Percentiles rank a stretch among this genome's conserved stretches.
Evolutionary conservation across 2,888 invertebrate species (phyloP).

Genomic region (Escarpia spicata): DNA sequence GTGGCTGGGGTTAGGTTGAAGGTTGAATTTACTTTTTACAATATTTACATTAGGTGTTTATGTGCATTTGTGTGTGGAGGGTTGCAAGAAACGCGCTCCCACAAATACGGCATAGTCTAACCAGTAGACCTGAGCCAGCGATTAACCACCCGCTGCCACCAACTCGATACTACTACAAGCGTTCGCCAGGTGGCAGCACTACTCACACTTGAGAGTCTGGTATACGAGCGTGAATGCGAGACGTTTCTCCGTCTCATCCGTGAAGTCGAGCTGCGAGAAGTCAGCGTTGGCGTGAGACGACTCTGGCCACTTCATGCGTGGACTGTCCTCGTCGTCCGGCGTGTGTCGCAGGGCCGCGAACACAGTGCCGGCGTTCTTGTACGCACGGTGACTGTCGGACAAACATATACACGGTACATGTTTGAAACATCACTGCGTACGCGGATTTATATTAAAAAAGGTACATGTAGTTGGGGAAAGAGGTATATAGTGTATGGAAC

Average conservation of each 20-base stretch:
- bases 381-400: constrained; percentile 54
- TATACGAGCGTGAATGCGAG: constrained; percentile 58
- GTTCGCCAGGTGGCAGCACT: background rate
- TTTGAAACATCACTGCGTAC: constrained; percentile 29
- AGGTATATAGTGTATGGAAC: no score
- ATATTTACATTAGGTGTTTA: no score
- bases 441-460: no score
- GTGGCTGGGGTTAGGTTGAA: no score
- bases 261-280: constrained; percentile 46
- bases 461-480: no score
- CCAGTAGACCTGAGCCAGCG: no score
- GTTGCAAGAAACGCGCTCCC: no score
- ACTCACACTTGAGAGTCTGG: constrained; percentile 62
- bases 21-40: no score
- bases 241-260: constrained; percentile 53
- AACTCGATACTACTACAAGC: no score
- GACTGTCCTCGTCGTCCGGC: constrained; percentile 35
- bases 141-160: no score
- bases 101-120: no score
- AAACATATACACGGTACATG: constrained; percentile 45
- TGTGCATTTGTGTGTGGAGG: no score
- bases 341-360: constrained; percentile 51
- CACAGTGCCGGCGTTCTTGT: constrained; percentile 51
- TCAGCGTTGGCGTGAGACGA: constrained; percentile 21
- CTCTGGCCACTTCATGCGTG: background rate